A percentile compares a stretch with the other conserved stretches of the same genome.
phyloP scores from a whole-genome alignment of 2,113 vertebrate genomes.

The Boulengeromyrus knoepffleri region DNA sequence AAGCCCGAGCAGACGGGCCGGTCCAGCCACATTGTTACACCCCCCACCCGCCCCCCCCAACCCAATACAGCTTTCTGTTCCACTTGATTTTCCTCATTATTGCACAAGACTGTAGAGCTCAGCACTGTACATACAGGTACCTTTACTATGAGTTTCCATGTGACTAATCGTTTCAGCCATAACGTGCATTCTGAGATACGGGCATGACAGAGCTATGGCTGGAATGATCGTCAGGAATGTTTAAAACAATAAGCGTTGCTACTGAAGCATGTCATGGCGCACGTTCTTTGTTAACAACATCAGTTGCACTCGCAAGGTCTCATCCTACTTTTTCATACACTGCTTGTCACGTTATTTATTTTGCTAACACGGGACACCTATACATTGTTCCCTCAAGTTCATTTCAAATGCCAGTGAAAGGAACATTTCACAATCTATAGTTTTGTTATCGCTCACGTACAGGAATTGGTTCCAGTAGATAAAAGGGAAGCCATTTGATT shows the following conservation, averaged over 20 bases:
- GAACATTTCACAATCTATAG: neutral
- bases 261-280: neutral
- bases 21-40: neutral
- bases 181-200: neutral
- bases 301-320: neutral
- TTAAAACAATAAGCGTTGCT: neutral
- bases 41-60: neutral
- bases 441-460: neutral
- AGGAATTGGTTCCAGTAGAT: neutral
- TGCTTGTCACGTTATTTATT: neutral
- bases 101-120: neutral
- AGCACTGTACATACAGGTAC: neutral
- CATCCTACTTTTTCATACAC: neutral
- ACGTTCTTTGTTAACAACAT: neutral
- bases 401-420: neutral
- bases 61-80: neutral
- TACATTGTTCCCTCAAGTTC: neutral
- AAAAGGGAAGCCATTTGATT: neutral
- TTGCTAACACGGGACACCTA: neutral
- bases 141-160: neutral
- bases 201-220: neutral
- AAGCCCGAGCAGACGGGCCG: neutral
- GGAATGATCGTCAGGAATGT: neutral
- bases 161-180: neutral
- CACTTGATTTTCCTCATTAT: neutral